These are phyloP conservation scores for Babyrousa celebensis DNA, from an alignment of 2,797 vertebrate genomes.

Conservation along the genomic window DNA sequence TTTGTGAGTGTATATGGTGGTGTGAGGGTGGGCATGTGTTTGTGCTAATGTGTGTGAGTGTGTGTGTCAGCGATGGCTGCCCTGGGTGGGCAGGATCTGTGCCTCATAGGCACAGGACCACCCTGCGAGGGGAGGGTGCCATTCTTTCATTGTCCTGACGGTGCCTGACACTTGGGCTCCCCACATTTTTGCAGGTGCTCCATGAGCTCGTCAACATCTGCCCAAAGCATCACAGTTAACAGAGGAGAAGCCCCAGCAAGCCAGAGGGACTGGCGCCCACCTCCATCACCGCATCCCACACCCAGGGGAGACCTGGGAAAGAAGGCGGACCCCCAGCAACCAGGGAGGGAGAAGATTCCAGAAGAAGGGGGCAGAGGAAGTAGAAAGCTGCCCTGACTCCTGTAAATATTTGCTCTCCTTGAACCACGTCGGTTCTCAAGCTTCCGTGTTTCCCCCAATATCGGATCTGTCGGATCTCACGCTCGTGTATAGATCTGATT, in stretches of 20 bases:
- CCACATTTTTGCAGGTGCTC: background rate
- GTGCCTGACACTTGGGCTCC: background rate
- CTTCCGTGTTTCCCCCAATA: background rate
- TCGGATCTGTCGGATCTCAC: background rate
- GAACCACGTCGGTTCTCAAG: background rate
- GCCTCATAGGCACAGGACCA: background rate
- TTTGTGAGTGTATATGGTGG: too few species aligned
- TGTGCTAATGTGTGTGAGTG: background rate
- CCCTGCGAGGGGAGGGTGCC: background rate
- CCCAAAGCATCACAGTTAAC: background rate
- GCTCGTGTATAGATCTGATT: background rate
- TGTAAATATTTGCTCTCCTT: background rate
- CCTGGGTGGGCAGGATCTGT: accelerated
- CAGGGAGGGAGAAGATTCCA: accelerated
- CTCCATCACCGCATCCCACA: too few species aligned
- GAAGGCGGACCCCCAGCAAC: background rate
- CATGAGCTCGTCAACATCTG: too few species aligned
- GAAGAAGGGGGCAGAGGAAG: too few species aligned
- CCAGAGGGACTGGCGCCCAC: background rate
- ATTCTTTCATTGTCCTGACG: background rate
- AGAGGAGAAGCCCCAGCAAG: background rate
- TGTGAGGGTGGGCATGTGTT: background rate
- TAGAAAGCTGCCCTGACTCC: accelerated
- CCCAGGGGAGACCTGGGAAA: background rate
- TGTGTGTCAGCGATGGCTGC: too few species aligned